A percentile compares a stretch with the other conserved stretches of the same genome.
These are phyloP conservation scores for Anodontia alba DNA, from an alignment of 2,888 invertebrate genomes.

Conservation along the genomic window DNA sequence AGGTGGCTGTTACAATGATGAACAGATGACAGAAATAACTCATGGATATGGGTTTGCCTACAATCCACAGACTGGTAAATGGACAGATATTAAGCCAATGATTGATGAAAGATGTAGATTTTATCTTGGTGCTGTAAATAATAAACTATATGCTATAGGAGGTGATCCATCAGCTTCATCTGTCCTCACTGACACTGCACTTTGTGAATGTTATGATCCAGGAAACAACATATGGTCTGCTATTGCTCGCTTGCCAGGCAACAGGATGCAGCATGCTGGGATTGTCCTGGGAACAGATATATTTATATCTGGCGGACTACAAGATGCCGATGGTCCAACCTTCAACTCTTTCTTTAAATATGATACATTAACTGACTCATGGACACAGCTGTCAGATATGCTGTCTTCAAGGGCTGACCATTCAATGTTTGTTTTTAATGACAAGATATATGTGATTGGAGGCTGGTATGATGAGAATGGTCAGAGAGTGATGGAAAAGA, in stretches of 20 bases:
- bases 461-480: conserved; percentile 85
- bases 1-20: conserved; percentile 89
- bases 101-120: conserved; percentile 77
- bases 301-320: conserved; percentile 87
- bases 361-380: conserved; percentile 67
- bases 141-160: conserved; percentile 79
- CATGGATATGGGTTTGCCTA: conserved; percentile 91
- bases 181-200: conserved; percentile 63
- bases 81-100: conserved; percentile 88
- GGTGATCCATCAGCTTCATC: conserved; percentile 87
- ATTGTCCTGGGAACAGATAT: conserved; percentile 73
- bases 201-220: conserved; percentile 76
- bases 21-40: conserved; percentile 88
- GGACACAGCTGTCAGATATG: conserved; percentile 72
- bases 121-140: conserved; percentile 72
- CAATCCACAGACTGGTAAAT: conserved; percentile 88
- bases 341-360: conserved; percentile 84
- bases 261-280: conserved; percentile 81
- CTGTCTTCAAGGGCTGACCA: conserved; percentile 78
- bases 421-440: conserved; percentile 72
- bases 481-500: conserved; percentile 87
- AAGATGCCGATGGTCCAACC: conserved; percentile 86
- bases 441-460: conserved; percentile 75
- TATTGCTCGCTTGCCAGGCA: conserved; percentile 71
- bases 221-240: conserved; percentile 71